Conservation (phyloP, 2,888 invertebrate genomes). For the Leucoma salicis region DNA sequence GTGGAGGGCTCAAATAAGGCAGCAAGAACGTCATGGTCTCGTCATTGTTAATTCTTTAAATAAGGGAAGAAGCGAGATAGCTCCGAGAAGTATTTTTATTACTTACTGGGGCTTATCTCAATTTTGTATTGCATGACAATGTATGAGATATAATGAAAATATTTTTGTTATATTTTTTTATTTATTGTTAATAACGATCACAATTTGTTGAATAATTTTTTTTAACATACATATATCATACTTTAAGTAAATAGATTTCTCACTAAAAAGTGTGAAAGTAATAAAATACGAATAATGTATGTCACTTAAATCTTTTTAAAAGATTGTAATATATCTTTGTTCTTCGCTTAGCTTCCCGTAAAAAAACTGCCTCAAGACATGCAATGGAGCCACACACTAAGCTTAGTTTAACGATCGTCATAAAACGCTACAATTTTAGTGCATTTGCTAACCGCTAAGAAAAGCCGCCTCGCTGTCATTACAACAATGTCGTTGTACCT, state of each 20-base stretch:
- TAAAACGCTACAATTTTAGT: conserved; percentile 70
- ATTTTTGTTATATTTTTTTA: no score
- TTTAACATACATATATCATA: neutral
- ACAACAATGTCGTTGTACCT: conserved; percentile 29
- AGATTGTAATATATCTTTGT: conserved; percentile 11
- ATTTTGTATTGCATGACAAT: no score
- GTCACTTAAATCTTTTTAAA: conserved; percentile 7
- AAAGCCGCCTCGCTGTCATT: conserved; percentile 18
- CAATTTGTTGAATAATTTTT: no score
- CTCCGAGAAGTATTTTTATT: no score
- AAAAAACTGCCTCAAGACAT: conserved; percentile 26
- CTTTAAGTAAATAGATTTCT: neutral
- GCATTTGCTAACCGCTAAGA: conserved; percentile 30
- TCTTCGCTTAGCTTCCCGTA: conserved; percentile 17
- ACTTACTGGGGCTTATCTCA: no score
- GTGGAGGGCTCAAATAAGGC: no score
- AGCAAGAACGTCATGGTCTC: no score
- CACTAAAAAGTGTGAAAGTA: conserved; percentile 5
- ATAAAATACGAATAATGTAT: conserved; percentile 8
- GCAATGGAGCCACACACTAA: conserved; percentile 51
- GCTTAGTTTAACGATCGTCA: conserved; percentile 61
- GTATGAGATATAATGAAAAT: no score
- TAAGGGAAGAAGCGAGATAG: no score
- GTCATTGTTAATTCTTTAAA: no score
- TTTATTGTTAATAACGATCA: no score